phyloP scores from a whole-genome alignment of 2,888 invertebrate genomes.

The Orgyia antiqua region DNA sequence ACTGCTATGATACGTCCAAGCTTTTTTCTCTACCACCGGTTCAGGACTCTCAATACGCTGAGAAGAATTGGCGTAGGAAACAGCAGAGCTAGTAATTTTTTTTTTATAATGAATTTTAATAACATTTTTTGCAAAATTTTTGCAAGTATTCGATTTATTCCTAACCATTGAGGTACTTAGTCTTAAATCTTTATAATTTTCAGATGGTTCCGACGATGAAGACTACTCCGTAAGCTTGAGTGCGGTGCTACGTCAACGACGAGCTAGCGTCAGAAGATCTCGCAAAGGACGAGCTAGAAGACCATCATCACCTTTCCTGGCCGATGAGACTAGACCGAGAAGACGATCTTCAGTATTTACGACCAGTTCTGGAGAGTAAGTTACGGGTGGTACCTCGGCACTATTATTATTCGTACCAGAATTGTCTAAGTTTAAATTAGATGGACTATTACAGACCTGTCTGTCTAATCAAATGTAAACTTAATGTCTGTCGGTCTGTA shows the following conservation, averaged over 20 bases:
- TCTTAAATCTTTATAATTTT: no score
- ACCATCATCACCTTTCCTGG: constrained; percentile 75
- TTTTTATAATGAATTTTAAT: no score
- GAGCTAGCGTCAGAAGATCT: constrained; percentile 85
- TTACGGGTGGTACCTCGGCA: constrained; percentile 20
- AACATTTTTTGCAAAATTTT: no score
- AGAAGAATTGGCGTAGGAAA: no score
- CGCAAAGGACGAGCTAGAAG: constrained; percentile 81
- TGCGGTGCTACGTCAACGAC: constrained; percentile 86
- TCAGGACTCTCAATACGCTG: no score
- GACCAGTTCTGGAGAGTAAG: constrained; percentile 92
- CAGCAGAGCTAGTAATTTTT: no score
- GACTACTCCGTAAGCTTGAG: constrained; percentile 92
- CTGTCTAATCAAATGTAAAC: no score
- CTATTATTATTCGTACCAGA: background rate
- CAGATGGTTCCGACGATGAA: constrained; percentile 84
- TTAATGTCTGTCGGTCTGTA: no score
- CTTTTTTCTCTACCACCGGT: no score
- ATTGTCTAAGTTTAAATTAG: background rate
- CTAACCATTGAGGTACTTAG: no score
- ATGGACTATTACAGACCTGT: background rate
- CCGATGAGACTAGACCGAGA: constrained; percentile 57
- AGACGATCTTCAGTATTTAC: constrained; percentile 82
- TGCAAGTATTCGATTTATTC: no score
- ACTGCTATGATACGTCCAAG: no score